Evolutionary conservation across 2,888 invertebrate genomes (phyloP), one percentile per base, ranked within the genome.

Genomic region (Acleris sparsana): DNA sequence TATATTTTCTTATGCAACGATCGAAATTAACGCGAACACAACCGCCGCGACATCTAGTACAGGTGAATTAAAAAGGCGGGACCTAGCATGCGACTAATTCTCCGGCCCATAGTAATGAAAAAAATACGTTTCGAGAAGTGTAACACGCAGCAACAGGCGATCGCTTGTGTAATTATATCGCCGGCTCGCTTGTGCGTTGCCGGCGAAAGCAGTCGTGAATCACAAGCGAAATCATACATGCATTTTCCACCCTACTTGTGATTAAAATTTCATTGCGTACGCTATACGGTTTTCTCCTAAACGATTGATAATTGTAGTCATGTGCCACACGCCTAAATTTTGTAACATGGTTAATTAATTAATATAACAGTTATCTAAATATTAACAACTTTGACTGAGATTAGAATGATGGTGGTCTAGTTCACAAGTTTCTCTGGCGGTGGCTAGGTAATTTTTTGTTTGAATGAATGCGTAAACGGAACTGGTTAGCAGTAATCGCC

Each of bases 161-260:
- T 61, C 55, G 39, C 51, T 44, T 5, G 53, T 65, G 73, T 70
- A 86, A 87, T 87, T 84, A 20, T 82, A 83, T 79, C 78, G 76
- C 81, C 83, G 80, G 75, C 78, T 69, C 20, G 20, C 18, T 4
- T 3, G 20, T 22, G 77, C 79, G 76, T 77, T 76, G 75, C 79
- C 74, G 81, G 88, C 82, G 91, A 91, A 91, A 91, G 88, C 86
- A 86, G 83, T 83, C 80, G 79, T 79, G 80, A 85, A 83, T 86
- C 79, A 83, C 80, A 85, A 83, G 83, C 76, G 78, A 83, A 64
- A 84, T 84, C 83, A 79, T 74, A 80, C 79, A 82, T 83, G 78
- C 75, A 73, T 82, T 87, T 87, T 86, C 80, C 82, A 86, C 83
- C 18, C 39, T 52, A 52, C 4, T 43, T 43, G 43, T 7, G 5